Conservation (phyloP, 2,888 invertebrate genomes). For the Trichopria drosophilae region DNA sequence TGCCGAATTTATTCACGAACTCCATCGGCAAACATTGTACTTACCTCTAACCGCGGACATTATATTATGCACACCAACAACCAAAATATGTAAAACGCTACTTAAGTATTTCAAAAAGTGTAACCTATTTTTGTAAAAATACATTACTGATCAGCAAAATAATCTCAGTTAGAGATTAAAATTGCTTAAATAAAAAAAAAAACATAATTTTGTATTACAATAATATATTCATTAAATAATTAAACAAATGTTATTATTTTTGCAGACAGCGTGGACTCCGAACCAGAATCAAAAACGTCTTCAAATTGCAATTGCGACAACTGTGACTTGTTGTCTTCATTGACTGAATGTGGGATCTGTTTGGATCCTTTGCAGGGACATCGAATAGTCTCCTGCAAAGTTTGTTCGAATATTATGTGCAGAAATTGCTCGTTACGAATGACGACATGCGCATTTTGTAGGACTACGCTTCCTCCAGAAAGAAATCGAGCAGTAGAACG, state of each 20-base stretch:
- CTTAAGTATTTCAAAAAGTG: no score
- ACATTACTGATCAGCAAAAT: no score
- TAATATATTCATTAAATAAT: constrained; percentile 1
- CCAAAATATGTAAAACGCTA: no score
- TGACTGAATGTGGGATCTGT: constrained; percentile 46
- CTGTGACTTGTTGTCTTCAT: constrained; percentile 34
- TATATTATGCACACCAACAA: no score
- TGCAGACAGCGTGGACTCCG: background rate
- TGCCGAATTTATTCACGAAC: no score
- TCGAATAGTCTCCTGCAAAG: constrained; percentile 39
- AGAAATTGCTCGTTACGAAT: constrained; percentile 36
- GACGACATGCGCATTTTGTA: constrained; percentile 44
- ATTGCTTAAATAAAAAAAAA: background rate
- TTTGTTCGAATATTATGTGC: constrained; percentile 45
- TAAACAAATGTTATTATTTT: background rate
- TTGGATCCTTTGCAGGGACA: constrained; percentile 41
- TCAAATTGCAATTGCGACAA: constrained; percentile 40
- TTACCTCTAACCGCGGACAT: no score
- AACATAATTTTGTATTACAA: background rate
- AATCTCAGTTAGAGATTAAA: no score
- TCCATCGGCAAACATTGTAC: no score
- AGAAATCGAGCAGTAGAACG: constrained; percentile 45
- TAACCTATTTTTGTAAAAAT: no score
- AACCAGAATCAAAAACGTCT: constrained; percentile 5
- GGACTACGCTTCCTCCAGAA: constrained; percentile 33